Evolutionary conservation across 2,888 invertebrate species (phyloP).

Genomic region (Agrilus mali): DNA sequence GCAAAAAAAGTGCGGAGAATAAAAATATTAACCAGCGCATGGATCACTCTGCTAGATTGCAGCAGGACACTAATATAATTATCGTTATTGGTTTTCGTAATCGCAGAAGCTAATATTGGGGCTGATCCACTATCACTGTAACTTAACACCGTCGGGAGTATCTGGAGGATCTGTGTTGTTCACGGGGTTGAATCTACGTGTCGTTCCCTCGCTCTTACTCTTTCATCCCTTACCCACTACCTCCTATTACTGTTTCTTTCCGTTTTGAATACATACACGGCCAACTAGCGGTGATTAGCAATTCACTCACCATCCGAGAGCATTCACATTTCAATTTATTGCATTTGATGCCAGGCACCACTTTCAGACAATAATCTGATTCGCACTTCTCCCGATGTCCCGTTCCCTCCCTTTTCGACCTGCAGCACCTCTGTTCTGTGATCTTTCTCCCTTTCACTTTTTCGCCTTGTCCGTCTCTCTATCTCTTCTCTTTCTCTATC

Average conservation of each 20-base stretch:
- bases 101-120: slow-evolving; percentile 27
- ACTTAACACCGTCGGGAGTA: slow-evolving; percentile 26
- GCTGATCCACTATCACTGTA: slow-evolving; percentile 24
- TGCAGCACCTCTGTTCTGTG: no score
- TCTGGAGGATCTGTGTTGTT: slow-evolving; percentile 26
- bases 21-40: slow-evolving; percentile 20
- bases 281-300: background rate
- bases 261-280: background rate
- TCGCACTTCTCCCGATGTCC: no score
- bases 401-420: no score
- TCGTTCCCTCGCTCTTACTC: slow-evolving; percentile 9
- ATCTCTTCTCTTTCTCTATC: no score
- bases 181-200: slow-evolving; percentile 27
- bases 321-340: no score
- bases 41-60: slow-evolving; percentile 28
- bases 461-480: no score
- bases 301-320: no score
- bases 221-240: background rate
- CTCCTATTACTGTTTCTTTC: background rate
- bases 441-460: no score
- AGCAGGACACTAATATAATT: slow-evolving; percentile 38
- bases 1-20: slow-evolving; percentile 1
- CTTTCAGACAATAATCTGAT: no score
- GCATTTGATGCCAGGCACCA: no score
- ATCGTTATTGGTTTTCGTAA: slow-evolving; percentile 37